phyloP scores from a whole-genome alignment of 1,140 invertebrate species.

The Drosophila auraria region DNA sequence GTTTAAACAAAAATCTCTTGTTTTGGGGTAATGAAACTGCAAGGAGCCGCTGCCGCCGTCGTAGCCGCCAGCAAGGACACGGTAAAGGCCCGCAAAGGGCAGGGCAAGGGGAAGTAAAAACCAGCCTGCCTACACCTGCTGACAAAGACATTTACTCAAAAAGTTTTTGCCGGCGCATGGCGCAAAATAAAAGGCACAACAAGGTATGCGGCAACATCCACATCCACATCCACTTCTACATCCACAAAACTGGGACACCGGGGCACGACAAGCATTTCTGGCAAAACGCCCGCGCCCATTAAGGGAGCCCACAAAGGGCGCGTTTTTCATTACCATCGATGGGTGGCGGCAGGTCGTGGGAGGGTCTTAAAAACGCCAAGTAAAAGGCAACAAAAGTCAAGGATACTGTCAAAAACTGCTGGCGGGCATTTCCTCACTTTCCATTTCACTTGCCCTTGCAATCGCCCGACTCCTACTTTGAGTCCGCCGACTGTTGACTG shows the following conservation, averaged over 20 bases:
- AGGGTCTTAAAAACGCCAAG: conserved; percentile 65
- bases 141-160: conserved; percentile 84
- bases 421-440: conserved; percentile 75
- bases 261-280: conserved; percentile 75
- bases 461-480: conserved; percentile 17
- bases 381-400: conserved; percentile 80
- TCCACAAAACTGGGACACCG: conserved; percentile 56
- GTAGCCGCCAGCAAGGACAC: conserved; percentile 28
- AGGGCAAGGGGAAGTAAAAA: conserved; percentile 34
- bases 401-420: conserved; percentile 73
- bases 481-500: conserved; percentile 38
- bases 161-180: conserved; percentile 64
- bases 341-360: conserved; percentile 22
- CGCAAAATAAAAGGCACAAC: conserved; percentile 71
- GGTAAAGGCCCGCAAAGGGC: conserved; percentile 45
- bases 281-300: conserved; percentile 74
- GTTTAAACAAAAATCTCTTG: conserved; percentile 82
- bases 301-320: conserved; percentile 74
- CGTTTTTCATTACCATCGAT: conserved; percentile 78
- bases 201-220: conserved; percentile 42
- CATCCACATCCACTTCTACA: conserved; percentile 45
- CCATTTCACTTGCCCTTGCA: conserved; percentile 64
- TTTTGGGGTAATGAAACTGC: conserved; percentile 76
- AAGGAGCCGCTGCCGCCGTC: conserved; percentile 14
- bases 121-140: conserved; percentile 71